These are phyloP conservation scores for Scrobipalpa atriplicella DNA, from an alignment of 2,888 invertebrate genomes.

Conservation along the genomic window DNA sequence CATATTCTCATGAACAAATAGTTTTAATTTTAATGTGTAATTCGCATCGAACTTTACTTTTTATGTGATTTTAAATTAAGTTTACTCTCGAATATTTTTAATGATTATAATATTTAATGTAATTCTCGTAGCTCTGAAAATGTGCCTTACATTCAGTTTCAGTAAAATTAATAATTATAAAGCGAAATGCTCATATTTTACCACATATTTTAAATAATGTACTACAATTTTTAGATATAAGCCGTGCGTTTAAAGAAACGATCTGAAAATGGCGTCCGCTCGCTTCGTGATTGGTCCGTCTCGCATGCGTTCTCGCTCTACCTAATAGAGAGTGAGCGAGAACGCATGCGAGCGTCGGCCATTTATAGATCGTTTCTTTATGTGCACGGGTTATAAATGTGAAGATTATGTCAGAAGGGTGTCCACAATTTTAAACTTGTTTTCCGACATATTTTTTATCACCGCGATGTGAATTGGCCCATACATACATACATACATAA, in stretches of 20 bases:
- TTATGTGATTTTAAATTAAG: conserved; percentile 29
- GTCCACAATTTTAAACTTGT: background rate
- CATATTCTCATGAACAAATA: conserved; percentile 3
- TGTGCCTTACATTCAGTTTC: conserved; percentile 12
- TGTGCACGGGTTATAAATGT: too few species aligned
- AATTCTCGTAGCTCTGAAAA: background rate
- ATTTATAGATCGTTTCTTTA: too few species aligned
- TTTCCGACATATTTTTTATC: background rate
- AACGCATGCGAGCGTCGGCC: too few species aligned
- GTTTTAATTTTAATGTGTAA: conserved; percentile 4
- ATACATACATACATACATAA: too few species aligned
- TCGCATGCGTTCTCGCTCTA: too few species aligned
- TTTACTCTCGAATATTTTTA: conserved; percentile 19
- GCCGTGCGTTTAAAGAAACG: too few species aligned
- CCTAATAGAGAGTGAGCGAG: too few species aligned
- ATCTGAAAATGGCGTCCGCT: too few species aligned
- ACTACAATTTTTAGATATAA: background rate
- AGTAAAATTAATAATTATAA: background rate
- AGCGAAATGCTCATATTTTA: conserved; percentile 21
- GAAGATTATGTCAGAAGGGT: background rate
- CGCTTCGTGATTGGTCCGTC: too few species aligned
- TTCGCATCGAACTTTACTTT: conserved; percentile 20
- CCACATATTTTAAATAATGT: conserved; percentile 24
- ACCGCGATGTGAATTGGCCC: too few species aligned
- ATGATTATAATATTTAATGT: background rate